A percentile compares a stretch with the other conserved stretches of the same genome.
Conservation (phyloP, 2,888 invertebrate genomes). For the Portevinia maculata region DNA sequence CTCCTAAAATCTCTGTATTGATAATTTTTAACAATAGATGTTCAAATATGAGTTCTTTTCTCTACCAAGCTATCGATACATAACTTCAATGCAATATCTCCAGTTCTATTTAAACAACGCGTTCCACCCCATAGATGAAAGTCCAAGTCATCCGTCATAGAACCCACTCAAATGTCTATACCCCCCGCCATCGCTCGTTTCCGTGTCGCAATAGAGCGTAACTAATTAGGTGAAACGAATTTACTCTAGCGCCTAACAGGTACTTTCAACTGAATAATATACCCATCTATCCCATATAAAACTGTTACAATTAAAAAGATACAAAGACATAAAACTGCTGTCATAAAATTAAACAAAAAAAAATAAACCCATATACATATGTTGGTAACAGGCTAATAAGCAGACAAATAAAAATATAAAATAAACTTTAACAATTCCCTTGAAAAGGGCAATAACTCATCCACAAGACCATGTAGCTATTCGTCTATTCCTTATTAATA, state of each 20-base stretch:
- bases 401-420: conserved; percentile 59
- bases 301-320: conserved; percentile 40
- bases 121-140: background rate
- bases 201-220: conserved; percentile 44
- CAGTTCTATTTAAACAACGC: too few relatives aligned
- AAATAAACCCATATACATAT: conserved; percentile 10
- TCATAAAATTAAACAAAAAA: conserved; percentile 47
- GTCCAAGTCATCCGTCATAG: background rate
- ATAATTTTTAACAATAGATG: too few relatives aligned
- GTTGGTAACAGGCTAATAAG: conserved; percentile 54
- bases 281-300: conserved; percentile 24
- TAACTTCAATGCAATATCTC: too few relatives aligned
- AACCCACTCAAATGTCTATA: background rate
- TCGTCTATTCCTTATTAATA: conserved; percentile 62
- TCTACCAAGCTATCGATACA: too few relatives aligned
- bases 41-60: too few relatives aligned
- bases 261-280: conserved; percentile 2
- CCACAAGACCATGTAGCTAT: conserved; percentile 9
- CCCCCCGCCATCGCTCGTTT: conserved; percentile 48
- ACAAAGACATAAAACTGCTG: conserved; percentile 11
- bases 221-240: conserved; percentile 61
- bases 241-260: conserved; percentile 40
- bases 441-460: conserved; percentile 50
- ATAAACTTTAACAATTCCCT: conserved; percentile 62
- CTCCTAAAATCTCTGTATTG: too few relatives aligned